These are phyloP conservation scores for Zophobas morio DNA, from an alignment of 1,140 invertebrate species.

Conservation along the genomic window DNA sequence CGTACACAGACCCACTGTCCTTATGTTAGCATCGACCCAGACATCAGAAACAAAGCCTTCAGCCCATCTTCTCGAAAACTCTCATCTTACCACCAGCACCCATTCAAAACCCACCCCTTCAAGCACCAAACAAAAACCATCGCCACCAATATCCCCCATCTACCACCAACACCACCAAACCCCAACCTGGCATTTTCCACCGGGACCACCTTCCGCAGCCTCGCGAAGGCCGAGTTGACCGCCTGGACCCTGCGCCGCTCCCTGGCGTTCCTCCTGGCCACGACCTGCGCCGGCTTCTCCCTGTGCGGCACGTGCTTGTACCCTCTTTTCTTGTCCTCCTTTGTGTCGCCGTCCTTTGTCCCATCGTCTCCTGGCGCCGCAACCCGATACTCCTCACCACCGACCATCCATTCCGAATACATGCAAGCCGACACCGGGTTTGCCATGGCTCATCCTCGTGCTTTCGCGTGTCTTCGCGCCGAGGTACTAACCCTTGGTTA, in stretches of 20 bases:
- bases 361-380: slow-evolving; percentile 12
- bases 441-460: slow-evolving; percentile 22
- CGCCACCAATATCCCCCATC: too few species aligned
- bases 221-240: slow-evolving; percentile 71
- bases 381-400: slow-evolving; percentile 3
- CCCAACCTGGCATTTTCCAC: slow-evolving; percentile 65
- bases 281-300: slow-evolving; percentile 69
- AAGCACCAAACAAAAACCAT: too few species aligned
- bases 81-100: too few species aligned
- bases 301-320: slow-evolving; percentile 62
- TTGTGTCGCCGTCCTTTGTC: not conserved
- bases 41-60: too few species aligned
- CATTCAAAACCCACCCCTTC: too few species aligned
- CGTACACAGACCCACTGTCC: too few species aligned
- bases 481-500: slow-evolving; percentile 41
- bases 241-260: slow-evolving; percentile 73
- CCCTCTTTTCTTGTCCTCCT: slow-evolving; percentile 48
- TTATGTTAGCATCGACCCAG: too few species aligned
- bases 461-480: slow-evolving; percentile 40
- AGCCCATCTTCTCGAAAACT: too few species aligned
- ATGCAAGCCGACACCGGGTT: slow-evolving; percentile 26
- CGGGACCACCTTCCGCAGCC: slow-evolving; percentile 70
- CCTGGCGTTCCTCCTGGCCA: slow-evolving; percentile 72
- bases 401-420: slow-evolving; percentile 37
- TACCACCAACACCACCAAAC: too few species aligned